Percentiles rank a stretch among this genome's conserved stretches.
These are phyloP conservation scores for Protobothrops flavoviridis DNA, from an alignment of 2,113 vertebrate species.

Conservation along the genomic window DNA sequence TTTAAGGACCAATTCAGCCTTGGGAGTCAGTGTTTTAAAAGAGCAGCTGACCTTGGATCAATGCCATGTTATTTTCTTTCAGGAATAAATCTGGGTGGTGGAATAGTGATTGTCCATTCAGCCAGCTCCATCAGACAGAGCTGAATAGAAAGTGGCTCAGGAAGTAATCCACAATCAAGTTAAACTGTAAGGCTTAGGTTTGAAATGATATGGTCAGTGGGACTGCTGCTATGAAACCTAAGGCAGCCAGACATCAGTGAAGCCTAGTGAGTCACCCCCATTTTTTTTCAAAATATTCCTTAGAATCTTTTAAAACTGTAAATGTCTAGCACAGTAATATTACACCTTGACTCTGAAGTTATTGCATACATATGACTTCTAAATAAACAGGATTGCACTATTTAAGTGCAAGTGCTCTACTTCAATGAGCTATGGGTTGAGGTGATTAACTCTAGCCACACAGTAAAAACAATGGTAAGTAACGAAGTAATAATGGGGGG, in stretches of 20 bases:
- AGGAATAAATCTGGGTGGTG: conserved; percentile 66
- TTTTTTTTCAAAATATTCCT: not conserved
- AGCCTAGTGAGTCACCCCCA: not conserved
- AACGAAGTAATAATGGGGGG: conserved; percentile 32
- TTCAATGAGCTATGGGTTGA: not conserved
- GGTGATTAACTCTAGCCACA: conserved; percentile 33
- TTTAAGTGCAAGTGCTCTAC: not conserved
- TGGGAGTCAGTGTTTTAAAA: conserved; percentile 49
- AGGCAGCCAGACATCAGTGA: not conserved
- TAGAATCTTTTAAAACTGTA: not conserved
- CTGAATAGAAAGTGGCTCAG: conserved; percentile 49
- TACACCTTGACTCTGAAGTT: too few species aligned
- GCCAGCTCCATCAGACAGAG: conserved; percentile 52
- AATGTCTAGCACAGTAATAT: not conserved
- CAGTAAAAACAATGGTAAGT: conserved; percentile 48
- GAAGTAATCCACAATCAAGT: conserved; percentile 22
- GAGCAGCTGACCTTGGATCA: conserved; percentile 49
- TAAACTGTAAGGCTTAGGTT: not conserved
- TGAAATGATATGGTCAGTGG: not conserved
- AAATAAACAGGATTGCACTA: not conserved
- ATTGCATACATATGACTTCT: not conserved
- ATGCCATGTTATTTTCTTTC: conserved; percentile 66
- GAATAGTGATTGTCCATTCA: conserved; percentile 48
- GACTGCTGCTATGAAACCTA: not conserved
- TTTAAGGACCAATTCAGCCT: conserved; percentile 40